Conservation (phyloP, 2,888 invertebrate genomes). For the Cabera pusaria region DNA sequence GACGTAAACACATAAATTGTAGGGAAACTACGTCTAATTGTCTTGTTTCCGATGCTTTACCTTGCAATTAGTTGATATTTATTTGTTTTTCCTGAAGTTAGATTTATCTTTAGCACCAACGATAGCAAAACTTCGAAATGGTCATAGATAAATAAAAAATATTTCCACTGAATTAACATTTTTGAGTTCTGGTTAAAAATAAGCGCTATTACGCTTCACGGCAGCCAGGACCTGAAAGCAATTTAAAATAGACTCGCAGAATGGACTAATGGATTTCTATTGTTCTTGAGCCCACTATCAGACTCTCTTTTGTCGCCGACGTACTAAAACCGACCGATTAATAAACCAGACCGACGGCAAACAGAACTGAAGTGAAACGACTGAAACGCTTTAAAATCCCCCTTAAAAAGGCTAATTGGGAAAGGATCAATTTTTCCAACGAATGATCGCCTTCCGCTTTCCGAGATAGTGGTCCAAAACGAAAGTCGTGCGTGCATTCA, state of each 20-base stretch:
- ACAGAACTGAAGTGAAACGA: conserved; percentile 37
- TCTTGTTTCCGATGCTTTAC: conserved; percentile 55
- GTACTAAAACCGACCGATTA: conserved; percentile 69
- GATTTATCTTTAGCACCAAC: conserved; percentile 16
- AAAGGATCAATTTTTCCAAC: conserved; percentile 38
- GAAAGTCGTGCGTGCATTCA: conserved; percentile 57
- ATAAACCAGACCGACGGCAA: conserved; percentile 64
- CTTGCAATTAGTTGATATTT: conserved; percentile 60
- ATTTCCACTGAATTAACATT: too few relatives aligned
- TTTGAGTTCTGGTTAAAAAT: conserved; percentile 19
- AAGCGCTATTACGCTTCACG: conserved; percentile 16
- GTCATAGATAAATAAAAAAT: too few relatives aligned
- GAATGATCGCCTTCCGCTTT: conserved; percentile 51
- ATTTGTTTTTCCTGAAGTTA: conserved; percentile 53
- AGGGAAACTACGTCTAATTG: conserved; percentile 62
- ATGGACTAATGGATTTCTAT: conserved; percentile 66
- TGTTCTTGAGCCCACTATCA: conserved; percentile 73
- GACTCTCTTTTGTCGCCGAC: conserved; percentile 57
- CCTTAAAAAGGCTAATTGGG: conserved; percentile 37
- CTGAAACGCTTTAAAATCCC: conserved; percentile 28
- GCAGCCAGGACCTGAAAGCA: conserved; percentile 51
- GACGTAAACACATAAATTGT: conserved; percentile 70
- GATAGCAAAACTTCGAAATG: conserved; percentile 4
- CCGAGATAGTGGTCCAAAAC: conserved; percentile 69
- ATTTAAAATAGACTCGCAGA: conserved; percentile 61